Base-by-base conservation (phyloP, 2,113 vertebrate genomes). In the Triplophysa siluroides region DNA sequence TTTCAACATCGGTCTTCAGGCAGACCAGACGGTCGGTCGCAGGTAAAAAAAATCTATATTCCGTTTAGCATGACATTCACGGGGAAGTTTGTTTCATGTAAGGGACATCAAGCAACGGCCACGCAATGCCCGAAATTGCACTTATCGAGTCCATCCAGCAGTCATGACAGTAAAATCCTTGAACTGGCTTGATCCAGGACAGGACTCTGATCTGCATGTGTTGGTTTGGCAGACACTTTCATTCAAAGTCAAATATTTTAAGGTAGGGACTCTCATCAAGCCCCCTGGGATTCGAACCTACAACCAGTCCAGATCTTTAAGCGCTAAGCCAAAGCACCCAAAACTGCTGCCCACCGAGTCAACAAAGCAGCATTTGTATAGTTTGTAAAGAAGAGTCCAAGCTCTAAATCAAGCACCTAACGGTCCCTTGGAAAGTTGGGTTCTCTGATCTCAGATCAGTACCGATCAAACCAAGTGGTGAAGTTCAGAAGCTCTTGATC, bases 401-500 rank as follows among this genome's bases (percentile, higher is more conserved):
- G 23, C 8, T 45, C 43, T 45, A 3, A 45, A 45, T 11, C 43
- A 45, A 45, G 43, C 43, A 45, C 43, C 43, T 38, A 38, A 6
- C 5, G 33, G 33, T 38, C 33, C 33, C 33, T 7, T 7, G 33
- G 33, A 38, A 38, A 38, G 33, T 8, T 38, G 5, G 33, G 6
- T 38, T 38, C 33, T 38, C 43, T 80, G 16, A 74, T 7, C 33
- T 38, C 33, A 9, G 50, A 58, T 97, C 93, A 98, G 92, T 93
- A 97, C 88, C 91, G 93, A 89, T 95, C 96, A 79, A 96, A 93
- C 97, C 97, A 98, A 80, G 92, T 94, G 21, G 95, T 96, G 88
- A 98, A 95, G 86, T 97, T 96, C 78, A 98, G 91, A 81, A 98
- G 92, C 87, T 98, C 95, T 81, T 94, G 93, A 64, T 95, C 96